Percentiles rank a stretch among this genome's conserved stretches.
These are phyloP conservation scores for Drosophila vallismaia DNA, from an alignment of 2,888 invertebrate genomes.

Conservation along the genomic window DNA sequence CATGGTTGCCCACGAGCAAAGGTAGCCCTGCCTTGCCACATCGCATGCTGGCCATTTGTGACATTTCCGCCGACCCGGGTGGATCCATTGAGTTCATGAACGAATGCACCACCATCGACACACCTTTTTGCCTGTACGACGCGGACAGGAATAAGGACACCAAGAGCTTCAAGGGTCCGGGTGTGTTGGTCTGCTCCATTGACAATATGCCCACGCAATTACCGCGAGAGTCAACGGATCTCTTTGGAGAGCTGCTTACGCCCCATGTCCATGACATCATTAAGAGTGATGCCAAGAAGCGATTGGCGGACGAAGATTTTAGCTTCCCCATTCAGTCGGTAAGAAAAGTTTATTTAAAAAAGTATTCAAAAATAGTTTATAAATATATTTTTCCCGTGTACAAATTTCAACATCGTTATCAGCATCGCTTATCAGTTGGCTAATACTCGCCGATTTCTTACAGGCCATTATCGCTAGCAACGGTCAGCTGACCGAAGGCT, in stretches of 20 bases:
- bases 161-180: constrained; percentile 97
- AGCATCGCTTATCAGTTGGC: constrained; percentile 11
- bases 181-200: constrained; percentile 99
- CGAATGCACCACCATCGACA: constrained; percentile 99
- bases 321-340: constrained; percentile 82
- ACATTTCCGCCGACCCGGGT: constrained; percentile 99
- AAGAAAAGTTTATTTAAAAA: constrained; percentile 36
- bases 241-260: constrained; percentile 96
- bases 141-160: constrained; percentile 98
- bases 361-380: too few relatives aligned
- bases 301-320: constrained; percentile 91
- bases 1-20: constrained; percentile 95
- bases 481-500: constrained; percentile 95
- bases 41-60: constrained; percentile 97
- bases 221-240: constrained; percentile 98
- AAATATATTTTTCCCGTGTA: background rate
- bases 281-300: constrained; percentile 91
- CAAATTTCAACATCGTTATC: constrained; percentile 19
- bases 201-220: constrained; percentile 99
- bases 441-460: background rate
- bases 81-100: constrained; percentile 99
- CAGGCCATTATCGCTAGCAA: constrained; percentile 99
- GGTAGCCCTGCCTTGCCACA: constrained; percentile 95
- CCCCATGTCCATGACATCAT: constrained; percentile 96
- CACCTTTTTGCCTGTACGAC: constrained; percentile 99